A percentile compares a stretch with the other conserved stretches of the same genome.
Conservation (phyloP, 2,113 vertebrate species). For the Pygoscelis adeliae region DNA sequence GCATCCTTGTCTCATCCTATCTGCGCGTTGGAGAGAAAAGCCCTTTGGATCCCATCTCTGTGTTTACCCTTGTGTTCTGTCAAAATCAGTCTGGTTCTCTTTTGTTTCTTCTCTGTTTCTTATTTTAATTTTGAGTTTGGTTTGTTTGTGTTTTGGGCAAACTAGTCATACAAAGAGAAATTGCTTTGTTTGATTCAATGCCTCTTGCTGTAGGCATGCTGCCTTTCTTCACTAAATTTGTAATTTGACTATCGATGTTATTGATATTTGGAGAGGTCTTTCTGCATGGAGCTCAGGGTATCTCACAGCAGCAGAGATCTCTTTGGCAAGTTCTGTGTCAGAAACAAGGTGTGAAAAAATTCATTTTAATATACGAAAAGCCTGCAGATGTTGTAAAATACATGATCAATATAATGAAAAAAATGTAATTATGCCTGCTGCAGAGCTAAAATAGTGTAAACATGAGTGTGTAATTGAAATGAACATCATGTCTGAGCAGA, state of each 20-base stretch:
- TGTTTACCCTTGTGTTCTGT: not conserved
- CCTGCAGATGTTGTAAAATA: not conserved
- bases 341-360: not conserved
- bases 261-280: not conserved
- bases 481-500: not conserved
- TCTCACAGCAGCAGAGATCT: not conserved
- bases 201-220: not conserved
- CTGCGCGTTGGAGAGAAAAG: not conserved
- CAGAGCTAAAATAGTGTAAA: not conserved
- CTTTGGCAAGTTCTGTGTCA: not conserved
- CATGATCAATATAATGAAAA: not conserved
- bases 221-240: not conserved
- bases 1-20: not conserved
- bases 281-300: not conserved
- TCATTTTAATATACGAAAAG: not conserved
- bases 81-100: not conserved
- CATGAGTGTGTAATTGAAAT: not conserved
- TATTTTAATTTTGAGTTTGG: not conserved
- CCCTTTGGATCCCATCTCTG: not conserved
- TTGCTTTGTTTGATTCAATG: not conserved
- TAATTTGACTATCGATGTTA: not conserved
- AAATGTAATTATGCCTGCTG: not conserved
- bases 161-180: not conserved
- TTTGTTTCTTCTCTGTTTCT: not conserved
- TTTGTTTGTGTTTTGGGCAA: not conserved